A percentile compares a stretch with the other conserved stretches of the same genome.
These are phyloP conservation scores for Xenentodon cancila DNA, from an alignment of 2,797 vertebrate species.

Conservation along the genomic window DNA sequence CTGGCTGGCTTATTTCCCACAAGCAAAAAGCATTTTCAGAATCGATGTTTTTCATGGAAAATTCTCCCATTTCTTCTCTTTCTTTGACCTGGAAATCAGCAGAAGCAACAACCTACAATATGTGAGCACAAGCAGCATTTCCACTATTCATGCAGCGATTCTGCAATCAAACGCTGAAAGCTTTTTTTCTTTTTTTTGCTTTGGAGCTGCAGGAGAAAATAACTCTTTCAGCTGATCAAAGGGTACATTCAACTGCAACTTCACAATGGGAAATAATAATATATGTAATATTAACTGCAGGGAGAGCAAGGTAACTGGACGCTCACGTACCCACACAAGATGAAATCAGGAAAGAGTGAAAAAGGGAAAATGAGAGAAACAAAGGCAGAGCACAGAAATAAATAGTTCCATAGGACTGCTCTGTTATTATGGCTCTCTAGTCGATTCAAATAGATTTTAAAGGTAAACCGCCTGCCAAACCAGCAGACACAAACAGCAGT, in stretches of 20 bases:
- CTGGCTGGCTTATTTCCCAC: background rate
- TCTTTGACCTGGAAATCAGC: background rate
- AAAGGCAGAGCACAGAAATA: slow-evolving; percentile 42
- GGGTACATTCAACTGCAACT: slow-evolving; percentile 29
- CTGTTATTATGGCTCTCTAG: slow-evolving; percentile 50
- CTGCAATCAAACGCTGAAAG: slow-evolving; percentile 16
- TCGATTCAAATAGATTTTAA: slow-evolving; percentile 63
- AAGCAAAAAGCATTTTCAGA: background rate
- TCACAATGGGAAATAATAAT: slow-evolving; percentile 51
- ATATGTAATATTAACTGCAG: slow-evolving; percentile 43
- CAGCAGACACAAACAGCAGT: slow-evolving; percentile 38
- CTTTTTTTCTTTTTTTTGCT: slow-evolving; percentile 8
- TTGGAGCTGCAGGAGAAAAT: slow-evolving; percentile 24
- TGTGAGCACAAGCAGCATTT: background rate
- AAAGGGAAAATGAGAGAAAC: slow-evolving; percentile 24
- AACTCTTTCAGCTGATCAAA: slow-evolving; percentile 56
- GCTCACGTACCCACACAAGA: slow-evolving; percentile 4
- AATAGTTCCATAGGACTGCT: slow-evolving; percentile 39
- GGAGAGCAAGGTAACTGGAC: slow-evolving; percentile 22
- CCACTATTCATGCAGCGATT: background rate
- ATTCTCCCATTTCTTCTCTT: too few relatives aligned
- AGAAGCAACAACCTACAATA: background rate
- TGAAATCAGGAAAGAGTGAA: background rate
- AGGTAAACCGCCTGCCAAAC: slow-evolving; percentile 41
- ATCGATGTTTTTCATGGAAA: background rate